Conservation (phyloP, 2,888 invertebrate species). For the Nowickia ferox region DNA sequence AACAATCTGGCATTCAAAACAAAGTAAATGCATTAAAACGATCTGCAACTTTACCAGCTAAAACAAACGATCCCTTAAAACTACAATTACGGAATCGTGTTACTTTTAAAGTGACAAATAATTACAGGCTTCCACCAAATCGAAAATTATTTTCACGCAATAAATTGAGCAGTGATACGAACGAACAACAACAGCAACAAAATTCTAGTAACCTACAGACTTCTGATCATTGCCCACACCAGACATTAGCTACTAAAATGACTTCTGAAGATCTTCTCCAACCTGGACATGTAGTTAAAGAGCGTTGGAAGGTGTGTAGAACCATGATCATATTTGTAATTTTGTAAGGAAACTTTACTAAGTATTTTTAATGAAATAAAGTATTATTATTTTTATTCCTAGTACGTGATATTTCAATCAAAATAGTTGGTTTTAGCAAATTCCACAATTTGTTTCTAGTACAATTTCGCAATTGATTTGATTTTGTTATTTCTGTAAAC, state of each 20-base stretch:
- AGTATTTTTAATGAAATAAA: too few relatives aligned
- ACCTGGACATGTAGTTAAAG: slow-evolving; percentile 98
- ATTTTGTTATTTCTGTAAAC: too few relatives aligned
- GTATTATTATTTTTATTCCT: too few relatives aligned
- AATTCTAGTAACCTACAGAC: slow-evolving; percentile 33
- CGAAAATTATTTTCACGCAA: slow-evolving; percentile 10
- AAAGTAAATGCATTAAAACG: slow-evolving; percentile 39
- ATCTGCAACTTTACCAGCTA: slow-evolving; percentile 45
- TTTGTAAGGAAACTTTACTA: too few relatives aligned
- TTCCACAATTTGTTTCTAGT: too few relatives aligned
- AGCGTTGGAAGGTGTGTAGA: slow-evolving; percentile 97
- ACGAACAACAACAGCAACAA: slow-evolving; percentile 35
- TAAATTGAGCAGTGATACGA: slow-evolving; percentile 9
- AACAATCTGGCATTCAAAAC: slow-evolving; percentile 21
- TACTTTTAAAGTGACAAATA: slow-evolving; percentile 42
- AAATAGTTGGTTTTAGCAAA: too few relatives aligned
- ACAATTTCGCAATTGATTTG: too few relatives aligned
- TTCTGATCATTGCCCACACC: slow-evolving; percentile 28
- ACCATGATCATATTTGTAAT: neutral
- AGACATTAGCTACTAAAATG: slow-evolving; percentile 85
- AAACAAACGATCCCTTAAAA: slow-evolving; percentile 26
- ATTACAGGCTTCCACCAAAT: slow-evolving; percentile 18
- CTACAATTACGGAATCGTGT: slow-evolving; percentile 27
- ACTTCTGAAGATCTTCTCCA: slow-evolving; percentile 96
- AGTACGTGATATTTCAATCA: too few relatives aligned